Evolutionary conservation across 1,140 invertebrate genomes (phyloP).

Genomic region (Drosophila rufa): DNA sequence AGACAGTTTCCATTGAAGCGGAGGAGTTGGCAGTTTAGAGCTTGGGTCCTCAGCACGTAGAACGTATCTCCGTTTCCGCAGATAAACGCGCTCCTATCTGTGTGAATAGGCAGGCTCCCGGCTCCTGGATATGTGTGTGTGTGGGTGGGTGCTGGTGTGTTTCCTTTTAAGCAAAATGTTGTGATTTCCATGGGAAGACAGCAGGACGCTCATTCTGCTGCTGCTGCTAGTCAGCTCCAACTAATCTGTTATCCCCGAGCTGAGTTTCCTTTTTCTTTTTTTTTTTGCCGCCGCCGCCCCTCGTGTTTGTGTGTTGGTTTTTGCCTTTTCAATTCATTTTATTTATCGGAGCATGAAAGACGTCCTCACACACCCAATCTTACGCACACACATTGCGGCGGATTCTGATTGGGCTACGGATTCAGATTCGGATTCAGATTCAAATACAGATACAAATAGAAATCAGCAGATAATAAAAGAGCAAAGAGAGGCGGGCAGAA

Average conservation of each 20-base stretch:
- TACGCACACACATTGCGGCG: constrained; percentile 2
- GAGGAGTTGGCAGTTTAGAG: constrained; percentile 71
- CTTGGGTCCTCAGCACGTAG: constrained; percentile 65
- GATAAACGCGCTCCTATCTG: constrained; percentile 76
- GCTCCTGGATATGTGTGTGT: constrained; percentile 20
- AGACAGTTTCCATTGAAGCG: constrained; percentile 40
- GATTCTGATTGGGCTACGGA: not conserved
- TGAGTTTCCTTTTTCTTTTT: constrained; percentile 17
- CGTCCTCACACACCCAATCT: constrained; percentile 42
- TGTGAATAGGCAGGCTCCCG: constrained; percentile 68
- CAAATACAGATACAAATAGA: constrained; percentile 44
- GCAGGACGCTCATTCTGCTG: constrained; percentile 46
- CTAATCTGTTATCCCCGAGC: constrained; percentile 77
- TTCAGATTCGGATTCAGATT: constrained; percentile 6
- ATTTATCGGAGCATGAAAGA: constrained; percentile 83
- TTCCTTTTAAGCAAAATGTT: constrained; percentile 81
- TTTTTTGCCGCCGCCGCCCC: not conserved
- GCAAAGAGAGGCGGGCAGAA: constrained; percentile 24
- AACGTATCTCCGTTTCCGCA: constrained; percentile 77
- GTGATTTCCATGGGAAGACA: constrained; percentile 78
- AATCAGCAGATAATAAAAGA: constrained; percentile 61
- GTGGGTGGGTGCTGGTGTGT: constrained; percentile 29
- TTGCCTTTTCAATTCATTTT: constrained; percentile 83
- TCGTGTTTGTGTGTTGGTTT: constrained; percentile 36
- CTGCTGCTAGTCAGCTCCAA: constrained; percentile 60